phyloP scores from a whole-genome alignment of 2,888 invertebrate species.

The Chloroclysta siterata region DNA sequence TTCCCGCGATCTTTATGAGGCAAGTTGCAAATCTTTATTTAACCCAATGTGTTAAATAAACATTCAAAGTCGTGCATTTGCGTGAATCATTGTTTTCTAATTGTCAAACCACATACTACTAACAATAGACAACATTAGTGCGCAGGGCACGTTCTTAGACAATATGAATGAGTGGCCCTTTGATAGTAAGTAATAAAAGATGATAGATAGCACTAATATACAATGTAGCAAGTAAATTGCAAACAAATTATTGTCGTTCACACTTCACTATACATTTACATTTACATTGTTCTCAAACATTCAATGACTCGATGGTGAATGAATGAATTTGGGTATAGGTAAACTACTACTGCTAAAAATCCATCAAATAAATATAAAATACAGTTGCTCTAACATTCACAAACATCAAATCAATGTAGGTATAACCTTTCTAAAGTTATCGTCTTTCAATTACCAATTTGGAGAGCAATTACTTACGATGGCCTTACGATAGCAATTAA shows the following conservation, averaged over 20 bases:
- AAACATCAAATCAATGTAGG: background rate
- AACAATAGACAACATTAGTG: background rate
- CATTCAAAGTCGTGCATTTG: background rate
- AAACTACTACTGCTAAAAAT: too few relatives aligned
- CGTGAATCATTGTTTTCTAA: background rate
- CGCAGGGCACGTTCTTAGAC: background rate
- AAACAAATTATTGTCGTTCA: too few relatives aligned
- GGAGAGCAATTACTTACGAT: slow-evolving; percentile 4
- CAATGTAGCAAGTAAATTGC: too few relatives aligned
- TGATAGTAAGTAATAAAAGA: background rate
- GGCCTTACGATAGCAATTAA: slow-evolving; percentile 2
- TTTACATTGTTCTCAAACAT: too few relatives aligned
- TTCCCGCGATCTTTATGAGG: too few relatives aligned
- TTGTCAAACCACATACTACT: background rate
- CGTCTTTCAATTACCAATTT: background rate
- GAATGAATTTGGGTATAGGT: too few relatives aligned
- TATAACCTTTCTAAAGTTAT: background rate
- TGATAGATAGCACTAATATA: background rate
- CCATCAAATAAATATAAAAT: too few relatives aligned
- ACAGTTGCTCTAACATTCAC: background rate
- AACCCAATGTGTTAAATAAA: too few relatives aligned
- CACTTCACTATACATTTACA: too few relatives aligned
- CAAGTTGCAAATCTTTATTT: background rate
- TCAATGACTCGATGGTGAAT: too few relatives aligned
- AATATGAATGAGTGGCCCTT: background rate